Evolutionary conservation across 2,888 invertebrate species (phyloP).

Genomic region (Chymomyza procnemis): DNA sequence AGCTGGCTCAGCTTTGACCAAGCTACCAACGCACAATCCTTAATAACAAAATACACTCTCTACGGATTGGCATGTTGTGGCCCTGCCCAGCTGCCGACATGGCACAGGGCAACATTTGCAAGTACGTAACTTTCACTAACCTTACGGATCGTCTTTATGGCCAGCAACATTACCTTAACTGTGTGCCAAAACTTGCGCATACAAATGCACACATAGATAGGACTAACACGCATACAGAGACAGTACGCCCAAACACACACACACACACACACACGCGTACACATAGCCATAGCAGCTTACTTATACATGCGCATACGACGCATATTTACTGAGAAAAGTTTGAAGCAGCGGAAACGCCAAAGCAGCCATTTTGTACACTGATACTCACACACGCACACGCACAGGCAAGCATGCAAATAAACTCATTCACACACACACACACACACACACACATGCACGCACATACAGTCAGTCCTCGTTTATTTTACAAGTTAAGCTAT

Average conservation of each 20-base stretch:
- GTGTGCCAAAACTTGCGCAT: slow-evolving; percentile 3
- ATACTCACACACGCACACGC: not conserved
- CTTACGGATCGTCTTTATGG: slow-evolving; percentile 31
- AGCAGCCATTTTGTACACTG: slow-evolving; percentile 37
- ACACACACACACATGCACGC: slow-evolving; percentile 4
- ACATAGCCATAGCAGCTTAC: not conserved
- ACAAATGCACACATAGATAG: slow-evolving; percentile 24
- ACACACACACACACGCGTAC: not conserved
- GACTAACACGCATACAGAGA: slow-evolving; percentile 6
- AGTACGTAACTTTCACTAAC: slow-evolving; percentile 45
- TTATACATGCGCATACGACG: not conserved
- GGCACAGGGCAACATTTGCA: slow-evolving; percentile 26
- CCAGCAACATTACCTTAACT: slow-evolving; percentile 6
- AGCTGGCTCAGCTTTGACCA: not conserved
- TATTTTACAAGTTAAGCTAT: not conserved
- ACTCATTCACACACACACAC: slow-evolving; percentile 2
- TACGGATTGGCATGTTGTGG: not conserved
- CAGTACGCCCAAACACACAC: slow-evolving; percentile 10
- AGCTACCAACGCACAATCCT: not conserved
- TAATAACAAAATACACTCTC: not conserved
- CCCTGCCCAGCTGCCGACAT: not conserved
- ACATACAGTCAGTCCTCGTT: not conserved
- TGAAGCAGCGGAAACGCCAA: slow-evolving; percentile 41
- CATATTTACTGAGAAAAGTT: slow-evolving; percentile 30
- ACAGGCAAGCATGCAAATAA: not conserved